Percentiles rank a stretch among this genome's conserved stretches.
phyloP scores from a whole-genome alignment of 2,797 vertebrate species.

The Nyctalus aviator region DNA sequence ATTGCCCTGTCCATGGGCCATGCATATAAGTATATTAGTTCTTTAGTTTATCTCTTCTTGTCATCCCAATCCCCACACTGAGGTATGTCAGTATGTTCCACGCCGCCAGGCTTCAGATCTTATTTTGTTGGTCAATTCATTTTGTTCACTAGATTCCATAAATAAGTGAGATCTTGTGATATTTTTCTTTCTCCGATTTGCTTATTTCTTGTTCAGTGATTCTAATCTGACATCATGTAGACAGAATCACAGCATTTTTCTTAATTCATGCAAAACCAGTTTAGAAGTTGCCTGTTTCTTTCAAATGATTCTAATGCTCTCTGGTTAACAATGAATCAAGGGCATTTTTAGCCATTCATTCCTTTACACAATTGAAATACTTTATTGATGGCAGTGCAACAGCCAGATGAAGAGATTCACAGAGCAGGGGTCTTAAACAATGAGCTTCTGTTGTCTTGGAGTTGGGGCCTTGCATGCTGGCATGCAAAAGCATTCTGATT shows the following conservation, averaged over 20 bases:
- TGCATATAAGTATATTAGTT: no score
- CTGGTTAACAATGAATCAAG: neutral
- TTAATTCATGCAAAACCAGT: neutral
- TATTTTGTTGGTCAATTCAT: no score
- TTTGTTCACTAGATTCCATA: no score
- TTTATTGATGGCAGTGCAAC: neutral
- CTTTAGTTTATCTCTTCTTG: no score
- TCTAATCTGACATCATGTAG: neutral
- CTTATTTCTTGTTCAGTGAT: neutral
- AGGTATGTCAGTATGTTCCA: no score
- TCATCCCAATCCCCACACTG: no score
- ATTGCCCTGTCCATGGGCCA: no score
- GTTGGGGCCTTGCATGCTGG: neutral
- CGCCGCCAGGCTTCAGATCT: no score
- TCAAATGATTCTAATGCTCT: neutral
- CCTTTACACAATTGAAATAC: neutral
- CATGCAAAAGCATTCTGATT: neutral
- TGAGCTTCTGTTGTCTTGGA: neutral
- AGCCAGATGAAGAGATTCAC: neutral
- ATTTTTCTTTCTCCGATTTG: neutral
- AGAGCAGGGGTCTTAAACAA: neutral
- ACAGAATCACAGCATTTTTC: neutral
- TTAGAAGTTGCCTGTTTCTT: neutral
- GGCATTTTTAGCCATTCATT: neutral
- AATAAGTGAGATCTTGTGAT: no score